Percentiles rank a stretch among this genome's conserved stretches.
phyloP scores from a whole-genome alignment of 2,797 vertebrate genomes.

The Propithecus perrieri region DNA sequence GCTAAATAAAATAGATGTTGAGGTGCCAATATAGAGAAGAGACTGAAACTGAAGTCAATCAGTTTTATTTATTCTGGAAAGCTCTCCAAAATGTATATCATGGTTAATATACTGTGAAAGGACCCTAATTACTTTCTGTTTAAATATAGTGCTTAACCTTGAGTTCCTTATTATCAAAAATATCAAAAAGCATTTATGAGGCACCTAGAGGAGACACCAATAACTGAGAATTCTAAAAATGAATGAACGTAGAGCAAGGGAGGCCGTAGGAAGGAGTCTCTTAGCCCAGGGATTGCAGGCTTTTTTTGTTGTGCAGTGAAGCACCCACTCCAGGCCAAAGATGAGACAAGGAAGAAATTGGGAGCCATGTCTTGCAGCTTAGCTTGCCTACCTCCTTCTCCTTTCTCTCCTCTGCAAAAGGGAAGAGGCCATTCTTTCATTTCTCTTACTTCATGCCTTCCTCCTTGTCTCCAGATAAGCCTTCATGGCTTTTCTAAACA shows the following conservation, averaged over 20 bases:
- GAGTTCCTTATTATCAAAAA: background rate
- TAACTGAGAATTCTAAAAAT: background rate
- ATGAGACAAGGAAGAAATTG: background rate
- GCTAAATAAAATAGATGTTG: background rate
- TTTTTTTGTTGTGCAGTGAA: background rate
- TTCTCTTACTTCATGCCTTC: background rate
- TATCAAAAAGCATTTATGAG: background rate
- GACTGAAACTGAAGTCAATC: background rate
- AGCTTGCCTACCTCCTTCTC: background rate
- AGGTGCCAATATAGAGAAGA: background rate
- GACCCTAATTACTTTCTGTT: background rate
- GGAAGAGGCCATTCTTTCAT: background rate
- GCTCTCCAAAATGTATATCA: background rate
- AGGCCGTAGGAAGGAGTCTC: rapidly evolving
- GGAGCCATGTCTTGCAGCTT: rapidly evolving
- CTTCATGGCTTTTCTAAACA: background rate
- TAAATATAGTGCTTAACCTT: background rate
- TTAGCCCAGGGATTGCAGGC: too few species aligned
- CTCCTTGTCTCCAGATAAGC: background rate
- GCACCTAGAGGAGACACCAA: background rate
- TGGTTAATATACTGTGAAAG: background rate
- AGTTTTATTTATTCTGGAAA: background rate
- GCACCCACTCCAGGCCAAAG: background rate
- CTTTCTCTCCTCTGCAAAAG: background rate
- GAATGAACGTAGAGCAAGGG: background rate